Conservation (phyloP, 53 echinoderm and acorn worm genomes). For the Stichopus horrens region DNA sequence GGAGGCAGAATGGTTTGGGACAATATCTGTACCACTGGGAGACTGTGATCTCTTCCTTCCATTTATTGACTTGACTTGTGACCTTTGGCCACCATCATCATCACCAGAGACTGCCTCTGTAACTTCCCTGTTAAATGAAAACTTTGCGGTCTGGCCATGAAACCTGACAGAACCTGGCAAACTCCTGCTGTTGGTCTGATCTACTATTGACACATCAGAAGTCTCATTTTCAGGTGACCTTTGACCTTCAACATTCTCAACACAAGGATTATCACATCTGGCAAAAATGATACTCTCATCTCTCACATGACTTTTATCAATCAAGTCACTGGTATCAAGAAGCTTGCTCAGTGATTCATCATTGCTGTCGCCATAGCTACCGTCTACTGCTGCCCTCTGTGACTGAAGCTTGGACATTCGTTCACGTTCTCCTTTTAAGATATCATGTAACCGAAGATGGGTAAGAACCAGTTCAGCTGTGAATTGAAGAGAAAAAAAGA, state of each 20-base stretch:
- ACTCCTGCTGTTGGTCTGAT: background rate
- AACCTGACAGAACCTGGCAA: background rate
- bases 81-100: background rate
- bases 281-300: background rate
- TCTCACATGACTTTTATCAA: background rate
- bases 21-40: background rate
- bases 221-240: conserved; percentile 1
- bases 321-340: conserved; percentile 1
- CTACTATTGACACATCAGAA: background rate
- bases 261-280: background rate
- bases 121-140: background rate
- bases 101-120: background rate
- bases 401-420: conserved; percentile 56
- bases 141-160: background rate
- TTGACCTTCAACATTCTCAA: background rate
- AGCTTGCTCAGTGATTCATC: background rate
- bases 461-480: conserved; percentile 79
- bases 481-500: conserved; percentile 27
- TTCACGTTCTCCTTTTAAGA: conserved; percentile 64
- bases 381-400: conserved; percentile 57
- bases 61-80: background rate
- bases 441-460: conserved; percentile 82
- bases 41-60: background rate
- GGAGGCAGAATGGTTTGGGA: background rate
- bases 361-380: background rate